Percentiles rank a stretch among this genome's conserved stretches.
Evolutionary conservation across 2,797 vertebrate species (phyloP).

Genomic region (Leptatherina wallacei): DNA sequence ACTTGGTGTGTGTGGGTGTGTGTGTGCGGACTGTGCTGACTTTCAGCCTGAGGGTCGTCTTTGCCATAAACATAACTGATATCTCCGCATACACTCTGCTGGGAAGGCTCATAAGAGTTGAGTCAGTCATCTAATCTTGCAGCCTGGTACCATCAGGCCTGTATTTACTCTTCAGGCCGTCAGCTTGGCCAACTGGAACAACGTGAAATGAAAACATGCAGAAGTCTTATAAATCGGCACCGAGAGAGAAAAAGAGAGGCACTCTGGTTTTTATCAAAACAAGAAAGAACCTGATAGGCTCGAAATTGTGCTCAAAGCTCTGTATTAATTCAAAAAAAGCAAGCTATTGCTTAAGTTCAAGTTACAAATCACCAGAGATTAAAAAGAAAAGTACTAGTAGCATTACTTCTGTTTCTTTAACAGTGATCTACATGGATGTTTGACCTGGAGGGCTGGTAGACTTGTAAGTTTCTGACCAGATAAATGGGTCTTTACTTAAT

Average conservation of each 20-base stretch:
- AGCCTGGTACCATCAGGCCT: conserved; percentile 81
- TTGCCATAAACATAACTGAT: conserved; percentile 75
- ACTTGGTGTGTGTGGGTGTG: neutral
- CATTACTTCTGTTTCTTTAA: too few relatives aligned
- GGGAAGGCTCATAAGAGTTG: conserved; percentile 71
- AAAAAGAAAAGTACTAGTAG: neutral
- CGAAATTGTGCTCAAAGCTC: neutral
- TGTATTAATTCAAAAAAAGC: neutral
- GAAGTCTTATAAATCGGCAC: conserved; percentile 50
- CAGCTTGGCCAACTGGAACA: conserved; percentile 51
- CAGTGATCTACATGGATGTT: too few relatives aligned
- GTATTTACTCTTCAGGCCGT: conserved; percentile 72
- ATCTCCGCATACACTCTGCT: conserved; percentile 40
- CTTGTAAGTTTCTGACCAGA: too few relatives aligned
- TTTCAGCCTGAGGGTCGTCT: conserved; percentile 37
- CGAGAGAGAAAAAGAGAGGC: conserved; percentile 8
- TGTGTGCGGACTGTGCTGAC: conserved; percentile 20
- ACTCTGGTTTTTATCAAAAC: conserved; percentile 27
- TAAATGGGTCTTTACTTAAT: too few relatives aligned
- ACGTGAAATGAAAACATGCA: conserved; percentile 71
- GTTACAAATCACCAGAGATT: neutral
- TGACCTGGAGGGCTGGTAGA: too few relatives aligned
- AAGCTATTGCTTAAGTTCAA: neutral
- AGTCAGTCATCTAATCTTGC: conserved; percentile 67
- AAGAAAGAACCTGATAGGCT: conserved; percentile 5